A percentile compares a stretch with the other conserved stretches of the same genome.
phyloP scores from a whole-genome alignment of 1,140 invertebrate species.

The Melitaea cinxia region DNA sequence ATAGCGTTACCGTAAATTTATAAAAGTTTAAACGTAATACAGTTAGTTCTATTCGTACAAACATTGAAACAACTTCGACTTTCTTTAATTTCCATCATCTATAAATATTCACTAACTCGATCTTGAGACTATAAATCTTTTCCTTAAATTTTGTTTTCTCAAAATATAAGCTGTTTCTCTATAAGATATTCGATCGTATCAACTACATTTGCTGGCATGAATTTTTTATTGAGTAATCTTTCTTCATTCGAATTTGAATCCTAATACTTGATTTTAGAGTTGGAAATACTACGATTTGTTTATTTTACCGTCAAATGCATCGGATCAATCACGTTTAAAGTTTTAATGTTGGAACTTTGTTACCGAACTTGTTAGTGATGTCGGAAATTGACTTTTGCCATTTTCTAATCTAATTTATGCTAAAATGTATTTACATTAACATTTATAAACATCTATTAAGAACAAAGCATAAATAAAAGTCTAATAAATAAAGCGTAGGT shows the following conservation, averaged over 20 bases:
- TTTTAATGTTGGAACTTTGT: slow-evolving; percentile 33
- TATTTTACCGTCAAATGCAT: slow-evolving; percentile 28
- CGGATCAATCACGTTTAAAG: slow-evolving; percentile 37
- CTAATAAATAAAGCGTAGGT: no score
- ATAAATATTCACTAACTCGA: no score
- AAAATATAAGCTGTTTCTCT: slow-evolving; percentile 3
- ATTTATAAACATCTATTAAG: not conserved
- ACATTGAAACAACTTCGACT: no score
- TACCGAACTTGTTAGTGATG: slow-evolving; percentile 33
- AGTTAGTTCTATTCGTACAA: no score
- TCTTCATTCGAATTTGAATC: not conserved
- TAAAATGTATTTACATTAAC: not conserved
- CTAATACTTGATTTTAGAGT: not conserved
- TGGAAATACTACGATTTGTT: not conserved
- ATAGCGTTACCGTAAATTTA: no score
- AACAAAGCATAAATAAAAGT: no score
- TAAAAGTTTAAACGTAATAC: no score
- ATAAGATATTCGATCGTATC: slow-evolving; percentile 1
- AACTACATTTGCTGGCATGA: not conserved
- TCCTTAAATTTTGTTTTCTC: not conserved
- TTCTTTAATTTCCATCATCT: no score
- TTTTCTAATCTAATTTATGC: slow-evolving; percentile 18
- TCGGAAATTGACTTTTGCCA: slow-evolving; percentile 34
- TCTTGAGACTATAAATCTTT: not conserved
- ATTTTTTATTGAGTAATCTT: slow-evolving; percentile 3